Evolutionary conservation across 1,140 invertebrate genomes (phyloP).

Genomic region (Drosophila insularis): DNA sequence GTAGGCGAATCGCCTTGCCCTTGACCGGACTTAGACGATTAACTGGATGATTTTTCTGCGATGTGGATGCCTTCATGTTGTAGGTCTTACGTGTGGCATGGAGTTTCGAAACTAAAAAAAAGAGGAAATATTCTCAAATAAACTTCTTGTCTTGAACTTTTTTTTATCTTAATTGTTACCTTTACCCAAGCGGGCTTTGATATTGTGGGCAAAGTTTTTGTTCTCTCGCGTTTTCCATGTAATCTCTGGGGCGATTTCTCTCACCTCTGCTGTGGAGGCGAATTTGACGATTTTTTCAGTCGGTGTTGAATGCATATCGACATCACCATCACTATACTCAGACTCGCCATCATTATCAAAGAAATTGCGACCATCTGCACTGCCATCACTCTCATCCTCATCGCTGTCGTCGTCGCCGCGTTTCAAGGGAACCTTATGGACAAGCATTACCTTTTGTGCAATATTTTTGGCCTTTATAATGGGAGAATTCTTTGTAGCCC

Average conservation of each 20-base stretch:
- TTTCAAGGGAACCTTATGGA: slow-evolving; percentile 77
- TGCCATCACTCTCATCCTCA: slow-evolving; percentile 65
- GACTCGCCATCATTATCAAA: slow-evolving; percentile 20
- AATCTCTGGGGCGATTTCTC: slow-evolving; percentile 69
- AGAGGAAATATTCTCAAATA: not conserved
- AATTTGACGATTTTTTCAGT: slow-evolving; percentile 79
- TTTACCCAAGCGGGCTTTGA: slow-evolving; percentile 71
- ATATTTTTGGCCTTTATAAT: slow-evolving; percentile 72
- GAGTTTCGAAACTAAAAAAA: slow-evolving; percentile 57
- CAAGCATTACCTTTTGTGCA: slow-evolving; percentile 76
- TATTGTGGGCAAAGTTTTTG: slow-evolving; percentile 59
- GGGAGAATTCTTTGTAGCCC: slow-evolving; percentile 52
- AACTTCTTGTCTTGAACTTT: not conserved
- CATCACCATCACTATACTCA: slow-evolving; percentile 39
- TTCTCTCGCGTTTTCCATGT: slow-evolving; percentile 44
- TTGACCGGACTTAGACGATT: slow-evolving; percentile 61
- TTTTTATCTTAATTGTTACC: slow-evolving; percentile 35
- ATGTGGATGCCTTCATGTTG: slow-evolving; percentile 67
- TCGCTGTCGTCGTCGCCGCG: slow-evolving; percentile 64
- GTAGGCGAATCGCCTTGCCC: slow-evolving; percentile 68
- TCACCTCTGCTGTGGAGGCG: slow-evolving; percentile 76
- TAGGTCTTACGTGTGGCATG: slow-evolving; percentile 72
- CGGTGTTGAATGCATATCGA: slow-evolving; percentile 27
- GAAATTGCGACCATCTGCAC: slow-evolving; percentile 52
- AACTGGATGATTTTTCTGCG: slow-evolving; percentile 38